Evolutionary conservation across 2,113 vertebrate species (phyloP).

Genomic region (Athene cunicularia): DNA sequence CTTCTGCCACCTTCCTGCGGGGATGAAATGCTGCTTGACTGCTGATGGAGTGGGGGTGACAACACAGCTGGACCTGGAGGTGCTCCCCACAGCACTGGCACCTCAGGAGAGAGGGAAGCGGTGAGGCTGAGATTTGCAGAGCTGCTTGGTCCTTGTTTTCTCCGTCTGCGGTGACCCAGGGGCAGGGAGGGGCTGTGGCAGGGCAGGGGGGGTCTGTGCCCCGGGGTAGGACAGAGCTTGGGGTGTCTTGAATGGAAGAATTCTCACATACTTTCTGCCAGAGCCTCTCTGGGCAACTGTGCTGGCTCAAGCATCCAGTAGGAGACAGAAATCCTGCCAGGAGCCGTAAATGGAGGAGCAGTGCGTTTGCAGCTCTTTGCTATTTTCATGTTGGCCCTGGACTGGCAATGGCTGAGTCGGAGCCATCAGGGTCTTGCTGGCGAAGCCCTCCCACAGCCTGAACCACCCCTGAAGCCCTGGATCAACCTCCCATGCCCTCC

Average conservation of each 20-base stretch:
- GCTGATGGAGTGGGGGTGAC: neutral
- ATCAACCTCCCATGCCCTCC: accelerated
- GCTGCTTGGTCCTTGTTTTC: neutral
- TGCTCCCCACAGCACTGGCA: neutral
- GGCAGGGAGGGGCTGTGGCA: neutral
- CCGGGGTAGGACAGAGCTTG: neutral
- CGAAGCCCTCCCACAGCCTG: neutral
- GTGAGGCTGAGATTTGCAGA: neutral
- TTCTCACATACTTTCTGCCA: neutral
- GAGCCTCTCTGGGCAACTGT: neutral
- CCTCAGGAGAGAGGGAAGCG: neutral
- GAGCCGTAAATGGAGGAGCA: neutral
- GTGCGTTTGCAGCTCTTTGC: neutral
- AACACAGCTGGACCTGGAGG: neutral
- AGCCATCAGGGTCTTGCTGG: neutral
- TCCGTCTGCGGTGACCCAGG: accelerated
- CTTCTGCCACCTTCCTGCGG: neutral
- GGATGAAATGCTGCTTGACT: neutral
- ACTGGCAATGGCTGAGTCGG: neutral
- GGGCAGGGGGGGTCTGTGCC: neutral
- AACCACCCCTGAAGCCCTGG: neutral
- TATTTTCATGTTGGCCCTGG: neutral
- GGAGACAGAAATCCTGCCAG: neutral
- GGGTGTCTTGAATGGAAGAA: neutral
- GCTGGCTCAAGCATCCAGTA: neutral